phyloP scores from a whole-genome alignment of 2,888 invertebrate species.

The Pediacus dermestoides region DNA sequence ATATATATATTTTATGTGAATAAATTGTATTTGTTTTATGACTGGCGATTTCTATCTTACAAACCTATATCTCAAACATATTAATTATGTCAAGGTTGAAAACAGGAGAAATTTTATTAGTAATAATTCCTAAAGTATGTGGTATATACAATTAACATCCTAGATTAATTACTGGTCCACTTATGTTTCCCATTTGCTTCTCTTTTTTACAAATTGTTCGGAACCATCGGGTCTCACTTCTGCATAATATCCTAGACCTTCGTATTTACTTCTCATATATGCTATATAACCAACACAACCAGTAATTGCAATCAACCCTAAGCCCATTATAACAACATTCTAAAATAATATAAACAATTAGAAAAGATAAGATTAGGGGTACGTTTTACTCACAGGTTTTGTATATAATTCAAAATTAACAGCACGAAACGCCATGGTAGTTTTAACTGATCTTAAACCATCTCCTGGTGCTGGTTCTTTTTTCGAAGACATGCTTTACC shows the following conservation, averaged over 20 bases:
- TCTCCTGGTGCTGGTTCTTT: constrained; percentile 59
- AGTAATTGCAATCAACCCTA: constrained; percentile 73
- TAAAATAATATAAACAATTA: constrained; percentile 56
- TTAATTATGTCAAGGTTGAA: no score
- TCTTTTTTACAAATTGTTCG: constrained; percentile 69
- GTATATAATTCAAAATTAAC: constrained; percentile 88
- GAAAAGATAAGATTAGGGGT: background rate
- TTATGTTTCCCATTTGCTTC: constrained; percentile 69
- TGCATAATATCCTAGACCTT: constrained; percentile 74
- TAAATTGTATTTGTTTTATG: no score
- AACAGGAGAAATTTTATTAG: no score
- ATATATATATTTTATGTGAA: constrained; percentile 1
- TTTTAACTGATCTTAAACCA: constrained; percentile 70
- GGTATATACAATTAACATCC: no score
- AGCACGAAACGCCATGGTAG: constrained; percentile 72
- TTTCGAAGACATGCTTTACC: constrained; percentile 22
- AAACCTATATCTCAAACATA: no score
- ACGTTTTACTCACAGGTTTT: constrained; percentile 70
- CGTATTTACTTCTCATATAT: constrained; percentile 81
- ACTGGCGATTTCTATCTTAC: no score
- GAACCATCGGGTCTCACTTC: constrained; percentile 75
- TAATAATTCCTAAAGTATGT: no score
- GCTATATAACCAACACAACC: constrained; percentile 75
- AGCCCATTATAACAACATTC: constrained; percentile 82
- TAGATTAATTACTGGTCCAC: no score